Base-by-base conservation (phyloP, 2,797 vertebrate species). In the Cercopithecus neglectus region DNA sequence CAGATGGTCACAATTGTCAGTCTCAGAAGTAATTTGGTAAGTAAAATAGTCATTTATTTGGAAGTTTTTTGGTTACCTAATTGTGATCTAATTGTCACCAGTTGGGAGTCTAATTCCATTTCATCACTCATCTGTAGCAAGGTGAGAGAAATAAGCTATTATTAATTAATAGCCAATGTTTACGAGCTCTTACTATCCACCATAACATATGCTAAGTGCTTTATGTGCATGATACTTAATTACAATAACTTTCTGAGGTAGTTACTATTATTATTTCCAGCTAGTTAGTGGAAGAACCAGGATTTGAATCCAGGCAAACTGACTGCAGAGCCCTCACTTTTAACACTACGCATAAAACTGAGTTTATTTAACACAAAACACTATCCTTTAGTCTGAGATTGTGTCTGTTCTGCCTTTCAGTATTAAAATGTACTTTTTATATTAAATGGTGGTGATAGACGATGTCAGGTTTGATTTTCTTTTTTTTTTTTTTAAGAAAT, bases 371-470 rank as follows among this genome's bases (percentile, higher is more conserved):
- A 79, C 57, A 92, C 17, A 76, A 86, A 97, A 95, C 9, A 53
- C 67, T 86, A 7, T 39, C 28, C 61, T 86, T 94, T 91, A 83
- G 84, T 74, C 89, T 94, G 93, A 79, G 59, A 89, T 89, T 79
- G 81, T 79, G 46, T 55, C 36, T 55, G 39, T 74, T 24, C 50
- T 92, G 48, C 82, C 17, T 91, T 95, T 95, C 96, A 19, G 61
- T 72, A 81, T 80, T 53, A 91, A 93, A 92, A 30, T 83, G n/a
- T 53, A 75, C 92, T 95, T 94, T 96, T 83, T 87, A 87, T 57
- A 83, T 91, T 86, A 95, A 94, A 61, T 94, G 46, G 48, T 30
- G 55, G 8, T 91, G 82, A 88, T 84, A 92, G 93, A 87, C 28
- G 46, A 81, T 95, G 64, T 82, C 92, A 91, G 86, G 5, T 81